Percentiles rank a stretch among this genome's conserved stretches.
These are phyloP conservation scores for Atlantisia rogersi DNA, from an alignment of 2,113 vertebrate genomes.

Conservation along the genomic window DNA sequence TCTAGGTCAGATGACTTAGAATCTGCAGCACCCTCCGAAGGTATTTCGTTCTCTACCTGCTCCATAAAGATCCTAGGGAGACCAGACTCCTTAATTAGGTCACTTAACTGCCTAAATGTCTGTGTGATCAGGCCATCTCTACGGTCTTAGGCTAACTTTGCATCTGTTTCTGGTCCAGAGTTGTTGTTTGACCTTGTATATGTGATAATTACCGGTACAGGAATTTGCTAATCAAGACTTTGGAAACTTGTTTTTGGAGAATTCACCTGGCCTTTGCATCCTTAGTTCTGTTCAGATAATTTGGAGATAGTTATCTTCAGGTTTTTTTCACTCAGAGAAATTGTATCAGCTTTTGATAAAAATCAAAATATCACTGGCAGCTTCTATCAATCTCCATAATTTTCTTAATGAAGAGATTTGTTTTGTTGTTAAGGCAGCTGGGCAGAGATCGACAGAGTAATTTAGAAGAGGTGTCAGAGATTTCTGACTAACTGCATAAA, in stretches of 20 bases:
- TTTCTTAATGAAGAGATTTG: neutral
- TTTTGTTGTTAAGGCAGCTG: neutral
- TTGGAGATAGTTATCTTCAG: neutral
- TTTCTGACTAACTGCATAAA: neutral
- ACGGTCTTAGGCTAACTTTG: neutral
- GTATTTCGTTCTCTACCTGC: neutral
- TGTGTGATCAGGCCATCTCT: neutral
- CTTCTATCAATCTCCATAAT: neutral
- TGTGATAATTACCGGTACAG: neutral
- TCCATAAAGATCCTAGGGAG: neutral
- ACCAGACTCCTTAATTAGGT: neutral
- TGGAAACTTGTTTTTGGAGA: neutral
- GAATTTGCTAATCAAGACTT: neutral
- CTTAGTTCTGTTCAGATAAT: neutral
- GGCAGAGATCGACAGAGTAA: neutral
- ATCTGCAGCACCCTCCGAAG: neutral
- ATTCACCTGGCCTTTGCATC: neutral
- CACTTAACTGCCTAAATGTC: neutral
- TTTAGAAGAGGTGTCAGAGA: neutral
- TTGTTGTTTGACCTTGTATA: neutral
- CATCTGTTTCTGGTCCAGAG: neutral
- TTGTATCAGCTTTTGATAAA: neutral
- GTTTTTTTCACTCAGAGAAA: neutral
- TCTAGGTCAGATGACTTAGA: neutral
- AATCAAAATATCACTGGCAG: neutral